Evolutionary conservation across 2,888 invertebrate species (phyloP), one percentile per base, ranked within the genome.

Genomic region (Leptinotarsa rubiginosa): DNA sequence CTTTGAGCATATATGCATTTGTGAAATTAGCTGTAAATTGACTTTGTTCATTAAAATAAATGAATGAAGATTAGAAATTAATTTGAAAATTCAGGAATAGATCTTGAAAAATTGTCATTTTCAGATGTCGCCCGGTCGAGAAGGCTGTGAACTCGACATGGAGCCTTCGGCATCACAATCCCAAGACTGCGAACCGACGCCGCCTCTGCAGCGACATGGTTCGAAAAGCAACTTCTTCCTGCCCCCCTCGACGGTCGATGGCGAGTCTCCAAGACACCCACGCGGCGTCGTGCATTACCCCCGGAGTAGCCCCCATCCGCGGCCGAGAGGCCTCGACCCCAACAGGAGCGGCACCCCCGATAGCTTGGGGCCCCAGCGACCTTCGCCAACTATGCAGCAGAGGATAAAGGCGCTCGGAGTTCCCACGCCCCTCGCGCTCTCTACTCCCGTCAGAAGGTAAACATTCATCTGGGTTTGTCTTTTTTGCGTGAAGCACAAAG

Each of bases 121-220:
- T 68, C 72, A 96, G 95, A 90, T 96, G 84, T 96, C 96, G 13
- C 96, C 95, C 59, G 95, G 96, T 20, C 92, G 95, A 74, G 95
- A 95, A 84, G 93, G 92, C 77, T 92, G 93, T 73, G 96, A 96
- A 86, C 92, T 95, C 81, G 96, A 96, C 84, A 91, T 94, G 91
- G 96, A 96, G 80, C 95, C 95, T n/a, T 94, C 94, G 47, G 96
- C 96, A 67, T 96, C 96, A 68, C 96, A 96, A 89, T 95, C 95
- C 69, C 94, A 95, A 83, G 97, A 97, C 90, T 97, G 96, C 89
- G 96, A 97, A 88, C 96, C 97, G 12, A 96, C 97, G 81, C 97
- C 96, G 66, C 93, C 94, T 15, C 88, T 95, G 80, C 95, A 96
- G 88, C 91, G 96, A 82, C 94, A 94, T 84, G 96, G 96, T 83